Base-by-base conservation (phyloP, 1,140 invertebrate species). In the Anadara kagoshimensis region DNA sequence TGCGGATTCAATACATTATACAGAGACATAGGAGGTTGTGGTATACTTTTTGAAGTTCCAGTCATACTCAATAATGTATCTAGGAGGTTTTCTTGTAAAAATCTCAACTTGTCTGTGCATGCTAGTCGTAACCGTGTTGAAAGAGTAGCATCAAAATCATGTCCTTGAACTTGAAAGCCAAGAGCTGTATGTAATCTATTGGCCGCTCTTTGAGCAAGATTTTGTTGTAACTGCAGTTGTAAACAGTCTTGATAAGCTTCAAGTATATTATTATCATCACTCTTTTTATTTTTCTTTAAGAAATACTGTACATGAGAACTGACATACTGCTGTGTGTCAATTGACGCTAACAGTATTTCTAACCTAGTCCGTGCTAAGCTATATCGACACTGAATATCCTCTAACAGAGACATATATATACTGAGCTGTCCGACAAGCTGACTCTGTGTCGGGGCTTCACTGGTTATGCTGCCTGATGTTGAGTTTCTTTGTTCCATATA, bases 191-290 rank as follows among this genome's bases (percentile, higher is more conserved):
- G 93, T 12, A 95, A 88, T 56, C 95, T 90, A 44, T 91, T 87
- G 83, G 95, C 93, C 5, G 95, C 94, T 81, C 93, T 92, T 68
- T 92, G 90, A 11, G 95, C 92, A 7, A 94, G 90, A 82, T 95
- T 95, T 53, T 95, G 88, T 88, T 96, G 94, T 71, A 94, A 92
- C 90, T 95, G 94, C 57, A 94, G 92, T 76, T 93, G 92, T 72
- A 95, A 91, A 79, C 94, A 95, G 83, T 95, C 94, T 91, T 94
- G 94, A 89, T 96, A 97, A 0, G 94, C 93, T 22, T 92, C 90
- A 24, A 94, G 89, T 54, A 97, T 94, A 85, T 93, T 94, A 36
- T 92, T 90, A 75, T 92, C 91, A 47, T 90, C 79, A 18, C 78
- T 76, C 49, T 82, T 84, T 36, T 80, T 80, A 45, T 70, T 69